Evolutionary conservation across 1,140 invertebrate species (phyloP), one percentile per base, ranked within the genome.

Genomic region (Zaprionus lachaisei): DNA sequence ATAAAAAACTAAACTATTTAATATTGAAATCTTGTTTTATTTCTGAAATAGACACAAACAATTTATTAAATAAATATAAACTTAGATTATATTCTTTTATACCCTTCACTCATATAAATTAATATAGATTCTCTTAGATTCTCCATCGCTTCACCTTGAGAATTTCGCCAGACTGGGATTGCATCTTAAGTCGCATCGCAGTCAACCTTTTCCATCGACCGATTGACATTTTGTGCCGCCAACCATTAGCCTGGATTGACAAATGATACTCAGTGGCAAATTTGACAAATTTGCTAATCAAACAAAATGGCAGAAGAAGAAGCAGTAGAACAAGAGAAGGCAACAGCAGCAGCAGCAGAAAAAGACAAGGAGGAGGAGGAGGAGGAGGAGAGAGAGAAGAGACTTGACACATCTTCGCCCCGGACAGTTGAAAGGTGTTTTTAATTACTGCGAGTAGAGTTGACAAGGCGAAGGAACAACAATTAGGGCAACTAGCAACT

Each of bases 281-380:
- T 89, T 89, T 81, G 84, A 91, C 85, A 89, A 89, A 90, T 89
- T 89, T 73, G 72, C 81, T 82, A 90, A 85, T 90, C 84, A 84
- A 89, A 89, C 79, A 90, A 71, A 81, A 72, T 63, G 83, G 56
- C 22, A 63, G 15, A 55, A 37, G 20, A 11, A 6, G 41, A 17
- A 44, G n/a, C 7, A 15, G 34, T 12, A 24, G 5, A 34, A 7
- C n/a, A 9, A 64, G 60, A 44, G 15, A 7, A 1, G 9, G 9
- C 31, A 11, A 3, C 3, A 34, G 31, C 31, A 34, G 2, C 3
- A 20, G 54, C 31, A 34, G 2, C 3, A 20, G 54, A 49, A 15
- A 11, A 51, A 5, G 9, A 12, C 26, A n/a, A 7, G 4, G 22
- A 47, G 14, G 4, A 17, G 22, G n/a, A 38, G 28, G 2, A 17